Base-by-base conservation (phyloP, 2,113 vertebrate species). In the Misgurnus anguillicaudatus region DNA sequence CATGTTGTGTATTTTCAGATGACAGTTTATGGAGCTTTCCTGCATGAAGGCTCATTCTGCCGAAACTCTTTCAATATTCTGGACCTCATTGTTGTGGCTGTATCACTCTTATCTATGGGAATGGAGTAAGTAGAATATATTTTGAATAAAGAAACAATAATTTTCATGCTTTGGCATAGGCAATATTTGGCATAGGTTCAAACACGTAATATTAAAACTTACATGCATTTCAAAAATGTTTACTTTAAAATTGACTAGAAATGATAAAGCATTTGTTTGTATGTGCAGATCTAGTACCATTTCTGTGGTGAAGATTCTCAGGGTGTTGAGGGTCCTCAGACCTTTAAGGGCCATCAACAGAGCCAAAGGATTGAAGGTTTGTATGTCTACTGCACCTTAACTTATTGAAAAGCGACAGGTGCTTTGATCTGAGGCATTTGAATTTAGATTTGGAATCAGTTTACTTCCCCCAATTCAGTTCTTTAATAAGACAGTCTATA, bases 31-130 rank as follows among this genome's bases (percentile, higher is more conserved):
- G 98, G 97, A 1, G 98, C 96, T 6, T 95, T 99, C 88, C 94
- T 98, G 87, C 98, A 99, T 80, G 92, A 94, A 79, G 98, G 98
- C 63, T 99, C 98, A 53, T 99, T 99, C 92, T 99, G 97, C 84
- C 94, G 98, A 71, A 99, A 98, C 89, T 96, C 93, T 72, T 99
- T 99, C 93, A 99, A 99, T 85, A 98, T 99, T 85, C 93, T 99
- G 53, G 98, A 99, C 88, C 92, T 99, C 83, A 89, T 99, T 72
- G 98, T 99, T 84, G 98, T 99, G 0, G 90, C 89, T 0, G 97
- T 99, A 61, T 99, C 98, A 0, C 95, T 99, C 65, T 94, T 98
- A 82, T 99, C 98, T 66, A 95, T 96, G 94, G 95, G 94, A 69
- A 91, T 97, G 2, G 92, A 98, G 98, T 99, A 90, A 98, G 98